These are phyloP conservation scores for Crotalus viridis DNA, from an alignment of 2,113 vertebrate genomes.

Conservation along the genomic window DNA sequence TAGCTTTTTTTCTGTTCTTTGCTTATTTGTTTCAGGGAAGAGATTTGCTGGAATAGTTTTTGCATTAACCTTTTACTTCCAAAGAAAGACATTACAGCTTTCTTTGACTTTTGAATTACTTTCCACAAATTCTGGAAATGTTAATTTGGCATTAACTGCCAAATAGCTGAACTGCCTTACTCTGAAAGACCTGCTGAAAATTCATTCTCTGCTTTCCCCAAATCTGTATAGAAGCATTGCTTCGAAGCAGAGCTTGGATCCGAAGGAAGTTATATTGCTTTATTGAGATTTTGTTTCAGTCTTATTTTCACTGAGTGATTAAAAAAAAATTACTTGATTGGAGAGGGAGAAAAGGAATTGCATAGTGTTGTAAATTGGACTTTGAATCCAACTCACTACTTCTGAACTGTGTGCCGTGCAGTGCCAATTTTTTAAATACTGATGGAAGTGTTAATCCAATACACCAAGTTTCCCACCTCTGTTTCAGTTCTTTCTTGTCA, in stretches of 20 bases:
- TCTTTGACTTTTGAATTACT: neutral
- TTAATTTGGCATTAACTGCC: neutral
- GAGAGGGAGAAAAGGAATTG: neutral
- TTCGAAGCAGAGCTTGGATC: neutral
- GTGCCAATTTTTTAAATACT: neutral
- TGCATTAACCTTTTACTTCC: neutral
- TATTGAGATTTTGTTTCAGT: neutral
- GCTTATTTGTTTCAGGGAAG: neutral
- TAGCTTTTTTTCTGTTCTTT: neutral
- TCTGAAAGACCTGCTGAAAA: neutral
- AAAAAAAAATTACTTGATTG: neutral
- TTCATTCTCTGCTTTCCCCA: neutral
- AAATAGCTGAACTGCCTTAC: neutral
- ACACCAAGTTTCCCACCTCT: neutral
- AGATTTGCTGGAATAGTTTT: neutral
- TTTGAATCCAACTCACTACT: neutral
- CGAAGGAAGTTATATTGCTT: too few relatives aligned
- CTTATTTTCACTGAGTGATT: neutral
- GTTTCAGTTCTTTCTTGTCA: neutral
- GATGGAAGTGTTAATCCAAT: neutral
- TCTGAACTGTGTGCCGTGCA: neutral
- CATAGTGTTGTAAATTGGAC: too few relatives aligned
- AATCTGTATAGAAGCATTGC: neutral
- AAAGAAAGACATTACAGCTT: neutral
- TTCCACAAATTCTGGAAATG: neutral